These are phyloP conservation scores for Stegana nigrithorax DNA, from an alignment of 2,888 invertebrate genomes.

Conservation along the genomic window DNA sequence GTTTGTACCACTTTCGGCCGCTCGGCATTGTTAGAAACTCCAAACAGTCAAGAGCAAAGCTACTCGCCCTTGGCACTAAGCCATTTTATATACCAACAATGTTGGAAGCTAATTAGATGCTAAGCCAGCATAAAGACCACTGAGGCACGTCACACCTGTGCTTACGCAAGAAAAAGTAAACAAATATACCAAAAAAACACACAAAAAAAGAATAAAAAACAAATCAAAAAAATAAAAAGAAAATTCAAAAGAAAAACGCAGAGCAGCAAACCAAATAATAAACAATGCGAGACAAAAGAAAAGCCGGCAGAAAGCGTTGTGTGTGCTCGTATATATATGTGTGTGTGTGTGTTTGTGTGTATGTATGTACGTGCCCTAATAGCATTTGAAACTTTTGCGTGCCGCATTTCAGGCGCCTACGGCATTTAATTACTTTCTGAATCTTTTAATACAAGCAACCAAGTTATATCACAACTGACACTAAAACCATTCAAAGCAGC, in stretches of 20 bases:
- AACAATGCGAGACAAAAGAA: background rate
- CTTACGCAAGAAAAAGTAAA: too few relatives aligned
- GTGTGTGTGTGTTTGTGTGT: background rate
- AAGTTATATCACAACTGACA: background rate
- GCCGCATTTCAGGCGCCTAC: background rate
- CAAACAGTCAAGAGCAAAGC: too few relatives aligned
- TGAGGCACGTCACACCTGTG: too few relatives aligned
- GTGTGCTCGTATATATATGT: too few relatives aligned
- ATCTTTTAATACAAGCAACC: constrained; percentile 5
- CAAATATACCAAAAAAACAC: too few relatives aligned
- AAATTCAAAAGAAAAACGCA: background rate
- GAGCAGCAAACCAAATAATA: background rate
- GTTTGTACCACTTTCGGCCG: too few relatives aligned
- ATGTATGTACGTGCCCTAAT: constrained; percentile 14
- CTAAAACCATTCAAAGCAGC: background rate
- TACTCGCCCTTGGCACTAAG: too few relatives aligned
- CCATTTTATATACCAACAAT: too few relatives aligned
- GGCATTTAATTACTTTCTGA: constrained; percentile 4
- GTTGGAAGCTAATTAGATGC: too few relatives aligned
- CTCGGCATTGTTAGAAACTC: too few relatives aligned
- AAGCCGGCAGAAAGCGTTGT: too few relatives aligned
- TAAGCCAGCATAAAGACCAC: too few relatives aligned
- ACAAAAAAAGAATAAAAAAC: background rate
- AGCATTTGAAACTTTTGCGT: background rate
- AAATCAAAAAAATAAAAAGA: background rate